A percentile compares a stretch with the other conserved stretches of the same genome.
Evolutionary conservation across 2,888 invertebrate genomes (phyloP).

Genomic region (Spisula subtruncata): DNA sequence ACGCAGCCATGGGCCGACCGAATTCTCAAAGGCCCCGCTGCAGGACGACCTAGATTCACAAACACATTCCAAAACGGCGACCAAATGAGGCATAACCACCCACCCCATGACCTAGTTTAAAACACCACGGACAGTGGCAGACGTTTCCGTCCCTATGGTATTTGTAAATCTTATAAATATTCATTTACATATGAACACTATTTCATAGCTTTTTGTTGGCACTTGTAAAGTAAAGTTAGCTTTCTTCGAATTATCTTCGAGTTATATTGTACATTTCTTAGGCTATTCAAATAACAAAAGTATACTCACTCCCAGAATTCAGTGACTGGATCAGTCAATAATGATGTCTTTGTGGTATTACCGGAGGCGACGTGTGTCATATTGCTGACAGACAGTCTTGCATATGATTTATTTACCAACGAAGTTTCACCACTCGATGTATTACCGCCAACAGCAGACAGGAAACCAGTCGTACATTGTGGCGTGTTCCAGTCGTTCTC

Average conservation of each 20-base stretch:
- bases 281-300: not conserved
- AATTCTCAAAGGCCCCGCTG: too few relatives aligned
- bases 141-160: not conserved
- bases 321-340: constrained; percentile 59
- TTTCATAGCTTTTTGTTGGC: not conserved
- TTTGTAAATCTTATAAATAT: not conserved
- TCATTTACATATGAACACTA: not conserved
- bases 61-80: too few relatives aligned
- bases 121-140: not conserved
- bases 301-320: constrained; percentile 89
- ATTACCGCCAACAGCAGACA: not conserved
- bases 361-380: not conserved
- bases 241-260: not conserved
- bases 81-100: too few relatives aligned
- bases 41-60: too few relatives aligned
- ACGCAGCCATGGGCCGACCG: too few relatives aligned
- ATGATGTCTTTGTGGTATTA: not conserved
- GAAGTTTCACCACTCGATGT: not conserved
- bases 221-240: not conserved
- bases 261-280: too few relatives aligned
- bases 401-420: not conserved
- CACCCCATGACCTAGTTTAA: too few relatives aligned
- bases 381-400: not conserved
- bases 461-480: constrained; percentile 77
- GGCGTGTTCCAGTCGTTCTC: constrained; percentile 94